Conservation (phyloP, 2,113 vertebrate genomes). For the Amphilophus citrinellus region DNA sequence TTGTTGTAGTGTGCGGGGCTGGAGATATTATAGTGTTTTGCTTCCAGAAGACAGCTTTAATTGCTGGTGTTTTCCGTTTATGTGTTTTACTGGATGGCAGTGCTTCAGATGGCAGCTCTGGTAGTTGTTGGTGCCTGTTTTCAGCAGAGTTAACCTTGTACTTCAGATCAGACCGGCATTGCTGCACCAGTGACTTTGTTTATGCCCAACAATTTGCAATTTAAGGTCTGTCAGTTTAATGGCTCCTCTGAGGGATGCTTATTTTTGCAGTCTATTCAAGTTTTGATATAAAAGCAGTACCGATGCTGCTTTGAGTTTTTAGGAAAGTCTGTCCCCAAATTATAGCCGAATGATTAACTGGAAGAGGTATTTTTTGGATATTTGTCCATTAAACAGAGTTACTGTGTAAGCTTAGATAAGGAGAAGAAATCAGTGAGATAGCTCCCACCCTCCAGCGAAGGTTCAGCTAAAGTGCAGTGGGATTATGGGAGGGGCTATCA, state of each 20-base stretch:
- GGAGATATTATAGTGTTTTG: background rate
- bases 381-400: background rate
- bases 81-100: background rate
- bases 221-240: background rate
- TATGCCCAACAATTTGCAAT: background rate
- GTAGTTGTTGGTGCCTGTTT: background rate
- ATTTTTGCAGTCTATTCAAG: background rate
- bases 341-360: background rate
- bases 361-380: background rate
- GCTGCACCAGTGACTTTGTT: background rate
- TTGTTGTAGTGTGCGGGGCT: background rate
- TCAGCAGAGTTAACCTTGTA: background rate
- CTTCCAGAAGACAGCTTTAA: background rate
- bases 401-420: conserved; percentile 7
- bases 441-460: background rate
- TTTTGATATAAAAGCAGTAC: background rate
- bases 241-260: background rate
- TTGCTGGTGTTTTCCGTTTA: background rate
- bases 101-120: background rate
- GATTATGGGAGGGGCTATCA: conserved; percentile 51
- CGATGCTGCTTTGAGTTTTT: background rate
- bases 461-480: conserved; percentile 69
- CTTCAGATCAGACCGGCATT: background rate
- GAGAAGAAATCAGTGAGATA: background rate
- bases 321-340: background rate